These are phyloP conservation scores for Leptobrachium leishanense DNA, from an alignment of 2,113 vertebrate species.

Conservation along the genomic window DNA sequence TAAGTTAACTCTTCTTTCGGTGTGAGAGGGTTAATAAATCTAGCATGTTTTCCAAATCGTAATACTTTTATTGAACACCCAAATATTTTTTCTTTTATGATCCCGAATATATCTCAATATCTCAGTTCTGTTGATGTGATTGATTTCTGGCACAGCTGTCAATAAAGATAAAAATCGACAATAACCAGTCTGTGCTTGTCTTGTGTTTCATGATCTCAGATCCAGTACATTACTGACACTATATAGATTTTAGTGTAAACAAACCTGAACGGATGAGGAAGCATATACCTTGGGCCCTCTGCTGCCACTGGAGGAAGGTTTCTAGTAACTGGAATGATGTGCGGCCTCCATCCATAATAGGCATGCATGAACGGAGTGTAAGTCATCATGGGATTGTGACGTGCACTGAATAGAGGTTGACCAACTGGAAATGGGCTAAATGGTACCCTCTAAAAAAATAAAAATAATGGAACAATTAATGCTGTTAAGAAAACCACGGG, in stretches of 20 bases:
- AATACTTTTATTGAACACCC: no score
- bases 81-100: no score
- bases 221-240: no score
- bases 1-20: no score
- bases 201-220: no score
- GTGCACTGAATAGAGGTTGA: slow-evolving; percentile 57
- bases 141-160: no score
- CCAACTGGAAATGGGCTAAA: slow-evolving; percentile 58
- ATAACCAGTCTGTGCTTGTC: no score
- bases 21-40: no score
- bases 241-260: slow-evolving; percentile 3
- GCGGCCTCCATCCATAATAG: slow-evolving; percentile 31
- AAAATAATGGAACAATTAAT: neutral
- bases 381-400: slow-evolving; percentile 51
- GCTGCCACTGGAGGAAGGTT: slow-evolving; percentile 53
- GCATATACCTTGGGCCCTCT: slow-evolving; percentile 50
- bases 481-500: neutral
- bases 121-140: no score
- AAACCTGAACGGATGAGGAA: slow-evolving; percentile 57
- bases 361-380: slow-evolving; percentile 58
- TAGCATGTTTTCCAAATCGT: no score
- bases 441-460: slow-evolving; percentile 45
- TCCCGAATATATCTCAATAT: no score
- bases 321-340: slow-evolving; percentile 10
- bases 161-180: no score